Conservation (phyloP, 1,140 invertebrate genomes). For the Drosophila rhopaloa region DNA sequence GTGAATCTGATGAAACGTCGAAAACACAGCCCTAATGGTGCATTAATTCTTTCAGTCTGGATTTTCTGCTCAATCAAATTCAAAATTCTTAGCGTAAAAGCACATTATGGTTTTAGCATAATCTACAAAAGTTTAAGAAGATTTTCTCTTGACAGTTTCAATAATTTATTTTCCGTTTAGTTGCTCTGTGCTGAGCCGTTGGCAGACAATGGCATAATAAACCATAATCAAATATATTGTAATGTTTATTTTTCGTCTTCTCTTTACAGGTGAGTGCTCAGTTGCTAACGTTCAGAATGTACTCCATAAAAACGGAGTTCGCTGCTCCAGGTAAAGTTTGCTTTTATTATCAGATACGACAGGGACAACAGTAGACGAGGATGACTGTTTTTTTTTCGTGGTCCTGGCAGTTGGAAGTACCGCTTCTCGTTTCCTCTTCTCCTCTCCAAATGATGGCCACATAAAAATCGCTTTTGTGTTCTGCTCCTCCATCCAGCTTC, state of each 20-base stretch:
- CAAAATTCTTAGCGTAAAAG: background rate
- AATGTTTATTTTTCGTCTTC: conserved; percentile 71
- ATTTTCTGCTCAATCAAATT: background rate
- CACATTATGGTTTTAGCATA: conserved; percentile 3
- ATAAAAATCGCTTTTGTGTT: conserved; percentile 79
- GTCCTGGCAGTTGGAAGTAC: conserved; percentile 36
- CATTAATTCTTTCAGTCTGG: background rate
- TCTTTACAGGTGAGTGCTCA: conserved; percentile 71
- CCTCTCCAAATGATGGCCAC: conserved; percentile 14
- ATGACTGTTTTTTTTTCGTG: conserved; percentile 24
- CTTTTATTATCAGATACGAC: conserved; percentile 71
- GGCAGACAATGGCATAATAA: conserved; percentile 66
- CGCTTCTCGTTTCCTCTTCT: background rate
- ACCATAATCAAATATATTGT: conserved; percentile 80
- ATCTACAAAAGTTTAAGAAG: background rate
- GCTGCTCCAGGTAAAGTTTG: conserved; percentile 60
- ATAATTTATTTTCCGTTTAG: conserved; percentile 64
- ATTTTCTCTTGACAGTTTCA: conserved; percentile 41
- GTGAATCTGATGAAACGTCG: no score
- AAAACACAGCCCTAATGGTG: no score
- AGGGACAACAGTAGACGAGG: conserved; percentile 52
- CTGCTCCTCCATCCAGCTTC: conserved; percentile 7
- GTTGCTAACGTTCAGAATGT: conserved; percentile 41
- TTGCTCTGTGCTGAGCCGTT: conserved; percentile 35
- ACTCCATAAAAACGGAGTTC: conserved; percentile 62